Percentiles rank a stretch among this genome's conserved stretches.
Evolutionary conservation across 1,140 invertebrate species (phyloP).

Genomic region (Melanaphis sacchari): DNA sequence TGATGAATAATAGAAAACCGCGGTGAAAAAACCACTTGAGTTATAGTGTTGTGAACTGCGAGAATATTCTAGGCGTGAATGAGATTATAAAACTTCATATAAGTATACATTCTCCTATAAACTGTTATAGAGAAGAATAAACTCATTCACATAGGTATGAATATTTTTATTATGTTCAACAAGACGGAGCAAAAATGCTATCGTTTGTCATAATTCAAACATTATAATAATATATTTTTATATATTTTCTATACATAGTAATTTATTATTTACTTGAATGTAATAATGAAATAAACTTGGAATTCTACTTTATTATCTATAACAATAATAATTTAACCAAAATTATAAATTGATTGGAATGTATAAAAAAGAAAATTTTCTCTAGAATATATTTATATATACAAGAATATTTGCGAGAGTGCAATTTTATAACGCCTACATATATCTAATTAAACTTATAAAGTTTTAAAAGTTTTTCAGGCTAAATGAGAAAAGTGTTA

Average conservation of each 20-base stretch:
- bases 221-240: not conserved
- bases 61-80: not conserved
- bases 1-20: not conserved
- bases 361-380: not conserved
- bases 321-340: not conserved
- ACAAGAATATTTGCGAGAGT: not conserved
- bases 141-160: not conserved
- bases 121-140: not conserved
- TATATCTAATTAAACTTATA: not conserved
- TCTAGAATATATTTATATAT: too few relatives aligned
- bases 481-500: not conserved
- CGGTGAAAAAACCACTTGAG: not conserved
- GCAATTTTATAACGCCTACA: not conserved
- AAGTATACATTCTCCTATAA: too few relatives aligned
- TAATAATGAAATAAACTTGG: not conserved
- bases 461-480: not conserved
- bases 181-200: not conserved
- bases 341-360: not conserved
- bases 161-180: not conserved
- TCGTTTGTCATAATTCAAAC: not conserved
- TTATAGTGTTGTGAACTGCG: not conserved
- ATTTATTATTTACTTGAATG: not conserved
- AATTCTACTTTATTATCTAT: not conserved
- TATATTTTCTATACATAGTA: not conserved
- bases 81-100: too few relatives aligned